Evolutionary conservation across 2,797 vertebrate genomes (phyloP).

Genomic region (Clarias laeviceps): DNA sequence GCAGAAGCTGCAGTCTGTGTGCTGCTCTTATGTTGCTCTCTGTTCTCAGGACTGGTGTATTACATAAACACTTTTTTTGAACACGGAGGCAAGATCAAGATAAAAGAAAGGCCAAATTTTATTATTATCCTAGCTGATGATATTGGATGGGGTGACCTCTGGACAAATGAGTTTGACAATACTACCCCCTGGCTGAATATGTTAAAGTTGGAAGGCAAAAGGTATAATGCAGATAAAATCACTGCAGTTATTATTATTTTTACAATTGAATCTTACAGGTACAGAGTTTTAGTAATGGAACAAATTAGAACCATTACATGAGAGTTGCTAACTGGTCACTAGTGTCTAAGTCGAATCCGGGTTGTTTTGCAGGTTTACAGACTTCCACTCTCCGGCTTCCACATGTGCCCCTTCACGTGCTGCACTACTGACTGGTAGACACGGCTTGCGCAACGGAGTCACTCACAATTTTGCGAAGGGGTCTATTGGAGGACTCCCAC

Average conservation of each 20-base stretch:
- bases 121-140: slow-evolving; percentile 93
- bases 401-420: slow-evolving; percentile 95
- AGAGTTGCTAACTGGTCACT: not conserved
- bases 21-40: slow-evolving; percentile 59
- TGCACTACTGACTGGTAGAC: slow-evolving; percentile 89
- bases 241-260: not conserved
- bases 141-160: slow-evolving; percentile 94
- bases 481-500: slow-evolving; percentile 86
- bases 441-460: slow-evolving; percentile 89
- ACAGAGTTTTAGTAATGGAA: not conserved
- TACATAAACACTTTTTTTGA: slow-evolving; percentile 49
- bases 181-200: slow-evolving; percentile 80
- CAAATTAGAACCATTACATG: not conserved
- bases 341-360: not conserved
- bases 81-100: not conserved
- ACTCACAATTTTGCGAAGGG: slow-evolving; percentile 88
- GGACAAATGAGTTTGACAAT: slow-evolving; percentile 78
- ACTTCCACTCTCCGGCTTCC: slow-evolving; percentile 93
- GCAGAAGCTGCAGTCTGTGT: slow-evolving; percentile 28
- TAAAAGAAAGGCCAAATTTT: slow-evolving; percentile 79
- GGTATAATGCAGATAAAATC: slow-evolving; percentile 67
- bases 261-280: not conserved
- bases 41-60: slow-evolving; percentile 67
- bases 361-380: slow-evolving; percentile 79
- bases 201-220: slow-evolving; percentile 83